Evolutionary conservation across 2,888 invertebrate species (phyloP).

Genomic region (Bellardia bayeri): DNA sequence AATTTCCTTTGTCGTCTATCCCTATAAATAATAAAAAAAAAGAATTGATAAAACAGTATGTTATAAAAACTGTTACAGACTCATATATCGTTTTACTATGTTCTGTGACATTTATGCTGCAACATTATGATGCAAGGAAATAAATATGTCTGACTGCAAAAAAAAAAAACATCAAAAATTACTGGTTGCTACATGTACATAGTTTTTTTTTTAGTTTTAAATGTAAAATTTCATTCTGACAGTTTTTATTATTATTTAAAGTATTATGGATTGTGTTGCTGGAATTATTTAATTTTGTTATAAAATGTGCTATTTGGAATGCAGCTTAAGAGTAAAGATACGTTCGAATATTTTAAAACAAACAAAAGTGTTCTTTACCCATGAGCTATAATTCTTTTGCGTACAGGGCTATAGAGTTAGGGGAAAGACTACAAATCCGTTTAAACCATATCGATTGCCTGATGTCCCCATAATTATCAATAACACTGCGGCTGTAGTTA

Average conservation of each 20-base stretch:
- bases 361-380: too few species aligned
- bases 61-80: neutral
- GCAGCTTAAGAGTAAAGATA: too few species aligned
- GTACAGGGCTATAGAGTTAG: too few species aligned
- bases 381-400: too few species aligned
- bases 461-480: too few species aligned
- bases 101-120: conserved; percentile 24
- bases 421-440: too few species aligned
- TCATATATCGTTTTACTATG: conserved; percentile 10
- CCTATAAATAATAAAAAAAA: neutral
- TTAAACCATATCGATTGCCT: too few species aligned
- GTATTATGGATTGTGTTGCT: neutral
- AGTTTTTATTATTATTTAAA: conserved; percentile 2
- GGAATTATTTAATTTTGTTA: neutral
- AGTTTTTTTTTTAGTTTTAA: neutral
- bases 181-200: neutral
- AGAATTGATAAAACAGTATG: neutral
- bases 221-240: neutral
- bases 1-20: neutral
- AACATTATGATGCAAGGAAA: conserved; percentile 17
- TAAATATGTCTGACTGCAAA: conserved; percentile 18
- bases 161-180: neutral
- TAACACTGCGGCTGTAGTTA: too few species aligned
- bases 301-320: too few species aligned
- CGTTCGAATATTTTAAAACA: too few species aligned